Conservation (phyloP, 2,888 invertebrate genomes). For the Sphaerophoria rueppellii region DNA sequence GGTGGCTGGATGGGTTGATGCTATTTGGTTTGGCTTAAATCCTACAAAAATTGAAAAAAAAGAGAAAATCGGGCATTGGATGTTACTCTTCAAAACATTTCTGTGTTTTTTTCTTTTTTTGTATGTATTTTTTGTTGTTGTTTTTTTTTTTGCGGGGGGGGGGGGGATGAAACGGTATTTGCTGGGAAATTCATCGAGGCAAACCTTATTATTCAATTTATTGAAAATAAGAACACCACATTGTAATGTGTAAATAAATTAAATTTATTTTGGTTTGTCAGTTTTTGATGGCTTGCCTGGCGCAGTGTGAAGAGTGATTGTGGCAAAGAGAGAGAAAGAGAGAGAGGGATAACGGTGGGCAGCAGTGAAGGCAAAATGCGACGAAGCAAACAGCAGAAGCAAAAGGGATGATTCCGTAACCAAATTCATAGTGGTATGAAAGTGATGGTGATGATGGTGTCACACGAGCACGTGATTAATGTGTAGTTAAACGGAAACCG, state of each 20-base stretch:
- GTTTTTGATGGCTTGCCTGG: constrained; percentile 61
- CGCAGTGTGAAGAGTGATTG: too few relatives aligned
- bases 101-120: constrained; percentile 1
- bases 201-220: constrained; percentile 73
- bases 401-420: constrained; percentile 5
- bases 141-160: background rate
- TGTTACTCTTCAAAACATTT: constrained; percentile 6
- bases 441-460: constrained; percentile 39
- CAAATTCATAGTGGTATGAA: constrained; percentile 1
- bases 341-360: background rate
- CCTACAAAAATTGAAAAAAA: background rate
- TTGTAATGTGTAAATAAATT: constrained; percentile 73
- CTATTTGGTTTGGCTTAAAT: constrained; percentile 32
- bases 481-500: constrained; percentile 72
- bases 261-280: constrained; percentile 73
- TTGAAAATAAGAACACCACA: constrained; percentile 73
- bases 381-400: too few relatives aligned
- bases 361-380: background rate
- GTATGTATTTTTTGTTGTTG: background rate
- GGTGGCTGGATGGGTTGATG: constrained; percentile 13
- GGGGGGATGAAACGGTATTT: constrained; percentile 32
- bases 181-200: constrained; percentile 55
- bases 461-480: constrained; percentile 73
- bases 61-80: background rate
- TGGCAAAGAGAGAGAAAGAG: background rate